Evolutionary conservation across 2,113 vertebrate genomes (phyloP), one percentile per base, ranked within the genome.

Genomic region (Plestiodon gilberti): DNA sequence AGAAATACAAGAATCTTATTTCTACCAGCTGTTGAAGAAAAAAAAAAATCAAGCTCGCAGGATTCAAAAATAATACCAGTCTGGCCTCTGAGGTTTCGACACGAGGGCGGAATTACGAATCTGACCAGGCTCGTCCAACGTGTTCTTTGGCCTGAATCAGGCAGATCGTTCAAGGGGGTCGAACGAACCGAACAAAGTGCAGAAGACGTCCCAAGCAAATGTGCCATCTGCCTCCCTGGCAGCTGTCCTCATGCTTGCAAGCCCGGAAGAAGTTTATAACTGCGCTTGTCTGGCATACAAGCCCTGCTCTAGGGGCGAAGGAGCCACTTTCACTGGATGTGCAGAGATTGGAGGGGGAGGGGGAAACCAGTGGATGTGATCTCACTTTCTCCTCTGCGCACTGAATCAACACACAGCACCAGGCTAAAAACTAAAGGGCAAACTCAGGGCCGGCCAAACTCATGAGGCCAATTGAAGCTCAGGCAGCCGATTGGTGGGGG

Each of bases 1-100:
- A 92, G 88, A 76, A 91, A 90, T 55, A 7, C 69, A 85, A 85
- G 88, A 78, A 85, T 93, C 90, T 88, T 38, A 71, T 95, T 95
- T 91, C 93, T 91, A 92, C 81, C 92, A 93, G 90, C 91, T 90
- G 90, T 73, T 43, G 83, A 78, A 70, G 64, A 4, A 28, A 71
- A 33, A 33, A 30, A 3, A 77, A 55, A 55, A 77, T 33, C 43
- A 48, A 48, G 43, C 81, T 82, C 79, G 91, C 22, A 78, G 30
- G 33, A 33, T 48, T 91, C 89, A 84, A 89, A 91, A 93, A 88
- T 88, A 94, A 92, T 64, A 90, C 0, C 14, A 48, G 65, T 85
- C 85, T 87, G 95, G 92, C 15, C 0, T 81, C 69, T 10, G 52
- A 59, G 52, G 30, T 85, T 90, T 67, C 88, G 81, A 90, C 25